A percentile compares a stretch with the other conserved stretches of the same genome.
Conservation (phyloP, 2,113 vertebrate genomes). For the Callopanchax toddi region DNA sequence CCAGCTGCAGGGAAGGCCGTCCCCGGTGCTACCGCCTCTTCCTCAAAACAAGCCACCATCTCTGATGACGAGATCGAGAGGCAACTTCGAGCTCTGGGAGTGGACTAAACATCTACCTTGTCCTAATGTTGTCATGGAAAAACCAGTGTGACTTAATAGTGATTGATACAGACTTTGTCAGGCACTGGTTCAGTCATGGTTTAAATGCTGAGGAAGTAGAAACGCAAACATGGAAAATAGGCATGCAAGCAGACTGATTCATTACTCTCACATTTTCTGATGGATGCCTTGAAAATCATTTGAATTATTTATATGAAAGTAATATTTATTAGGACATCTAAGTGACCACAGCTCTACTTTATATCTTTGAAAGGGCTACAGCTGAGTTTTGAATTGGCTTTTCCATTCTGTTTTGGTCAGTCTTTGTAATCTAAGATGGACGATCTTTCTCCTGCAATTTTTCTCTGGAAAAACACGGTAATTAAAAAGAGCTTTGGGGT, state of each 20-base stretch:
- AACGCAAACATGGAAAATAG: constrained; percentile 5
- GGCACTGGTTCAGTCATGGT: constrained; percentile 22
- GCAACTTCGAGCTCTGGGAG: constrained; percentile 93
- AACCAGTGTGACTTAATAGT: constrained; percentile 32
- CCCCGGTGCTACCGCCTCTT: constrained; percentile 85
- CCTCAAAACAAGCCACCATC: constrained; percentile 83
- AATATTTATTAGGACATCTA: constrained; percentile 47
- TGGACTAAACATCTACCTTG: constrained; percentile 81
- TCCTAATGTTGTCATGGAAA: constrained; percentile 24
- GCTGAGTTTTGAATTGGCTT: constrained; percentile 29
- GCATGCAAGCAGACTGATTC: constrained; percentile 8
- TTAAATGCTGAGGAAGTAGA: no score
- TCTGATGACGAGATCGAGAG: constrained; percentile 97
- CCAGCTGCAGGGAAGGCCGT: constrained; percentile 88
- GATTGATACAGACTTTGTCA: constrained; percentile 44
- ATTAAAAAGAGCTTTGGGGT: constrained; percentile 25
- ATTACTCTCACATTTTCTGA: constrained; percentile 18
- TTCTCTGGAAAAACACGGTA: constrained; percentile 24
- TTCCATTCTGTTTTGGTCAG: constrained; percentile 5
- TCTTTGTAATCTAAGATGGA: constrained; percentile 3
- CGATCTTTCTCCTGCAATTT: constrained; percentile 22
- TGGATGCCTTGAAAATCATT: constrained; percentile 38
- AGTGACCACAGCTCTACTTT: constrained; percentile 11
- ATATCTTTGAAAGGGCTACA: constrained; percentile 56
- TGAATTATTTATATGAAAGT: constrained; percentile 38